Base-by-base conservation (phyloP, 2,888 invertebrate species). In the Ochlodes sylvanus region DNA sequence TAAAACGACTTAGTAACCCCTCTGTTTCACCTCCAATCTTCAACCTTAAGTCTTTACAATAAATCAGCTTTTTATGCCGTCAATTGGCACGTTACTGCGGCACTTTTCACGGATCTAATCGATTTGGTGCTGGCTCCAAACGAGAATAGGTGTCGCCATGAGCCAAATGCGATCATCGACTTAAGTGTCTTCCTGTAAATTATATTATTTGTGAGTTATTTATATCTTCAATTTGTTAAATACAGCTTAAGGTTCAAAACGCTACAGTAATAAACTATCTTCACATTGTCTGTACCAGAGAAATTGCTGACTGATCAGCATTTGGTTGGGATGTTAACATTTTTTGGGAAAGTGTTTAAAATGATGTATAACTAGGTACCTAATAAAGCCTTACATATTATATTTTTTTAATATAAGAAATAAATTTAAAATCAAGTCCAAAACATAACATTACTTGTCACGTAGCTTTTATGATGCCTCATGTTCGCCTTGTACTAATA, bases 141-240 rank as follows among this genome's bases (percentile, higher is more conserved):
- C 70, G 62, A 70, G 80, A 78, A 84, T 87, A 81, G 84, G 84
- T 78, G 83, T 83, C 75, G 72, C 72, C 72, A 72, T 75, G 78
- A 83, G 83, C 83, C 84, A 86, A 85, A 77, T 79, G 77, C 78
- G 83, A 84, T 85, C 82, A 82, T 81, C 82, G 81, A 84, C 83
- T 77, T 79, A 72, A 72, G 74, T 72, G 73, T 70, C 75, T 78
- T 60, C 67, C 55, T 55, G 61, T 67, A 32, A 63, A 67, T 47
- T 56, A 69, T 66, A 67, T 47, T 56, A 69, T 66, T 70, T 70
- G 42, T 67, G 10, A 15, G 7, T 61, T 67, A 61, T 61, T 66
- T 66, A 10, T 66, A 54, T 41, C 32, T 17, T 9, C 34, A 55
- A 34, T 32, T 55, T 15, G 21, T 42, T 63, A 55, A 57, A 47